A percentile compares a stretch with the other conserved stretches of the same genome.
phyloP scores from a whole-genome alignment of 2,113 vertebrate genomes.

The Chloroceryle aenea region DNA sequence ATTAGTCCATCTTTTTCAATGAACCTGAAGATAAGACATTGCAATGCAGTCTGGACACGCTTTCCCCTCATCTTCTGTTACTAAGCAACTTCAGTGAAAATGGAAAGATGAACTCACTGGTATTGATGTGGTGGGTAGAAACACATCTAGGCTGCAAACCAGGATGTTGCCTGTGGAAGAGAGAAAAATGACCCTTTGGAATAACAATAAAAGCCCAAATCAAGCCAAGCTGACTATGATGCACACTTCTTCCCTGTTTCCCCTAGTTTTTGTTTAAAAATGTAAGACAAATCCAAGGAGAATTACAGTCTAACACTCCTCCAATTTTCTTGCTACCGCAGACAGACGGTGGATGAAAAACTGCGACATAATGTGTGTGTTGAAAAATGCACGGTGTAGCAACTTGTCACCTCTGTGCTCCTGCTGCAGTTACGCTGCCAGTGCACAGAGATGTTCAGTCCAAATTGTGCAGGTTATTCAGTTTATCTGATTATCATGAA shows the following conservation, averaged over 20 bases:
- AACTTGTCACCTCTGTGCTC: not conserved
- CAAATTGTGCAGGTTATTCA: not conserved
- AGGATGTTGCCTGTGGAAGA: not conserved
- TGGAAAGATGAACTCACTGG: constrained; percentile 44
- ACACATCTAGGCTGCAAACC: constrained; percentile 34
- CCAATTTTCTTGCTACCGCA: not conserved
- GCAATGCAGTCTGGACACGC: constrained; percentile 19
- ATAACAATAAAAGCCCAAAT: not conserved
- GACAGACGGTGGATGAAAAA: not conserved
- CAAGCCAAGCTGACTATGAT: not conserved
- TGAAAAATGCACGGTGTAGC: not conserved
- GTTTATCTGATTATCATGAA: not conserved
- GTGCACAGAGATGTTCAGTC: not conserved
- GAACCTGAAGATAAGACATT: constrained; percentile 31
- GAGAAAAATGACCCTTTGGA: not conserved
- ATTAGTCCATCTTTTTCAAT: constrained; percentile 61
- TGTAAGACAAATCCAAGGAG: not conserved
- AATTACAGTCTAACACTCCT: not conserved
- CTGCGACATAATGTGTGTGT: not conserved
- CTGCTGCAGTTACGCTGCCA: not conserved
- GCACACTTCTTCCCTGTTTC: not conserved
- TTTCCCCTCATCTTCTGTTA: constrained; percentile 57
- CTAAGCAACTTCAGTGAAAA: constrained; percentile 68
- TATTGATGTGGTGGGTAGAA: constrained; percentile 49
- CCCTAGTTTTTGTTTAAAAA: not conserved